Base-by-base conservation (phyloP, 2,888 invertebrate genomes). In the Cerastis rubricosa region DNA sequence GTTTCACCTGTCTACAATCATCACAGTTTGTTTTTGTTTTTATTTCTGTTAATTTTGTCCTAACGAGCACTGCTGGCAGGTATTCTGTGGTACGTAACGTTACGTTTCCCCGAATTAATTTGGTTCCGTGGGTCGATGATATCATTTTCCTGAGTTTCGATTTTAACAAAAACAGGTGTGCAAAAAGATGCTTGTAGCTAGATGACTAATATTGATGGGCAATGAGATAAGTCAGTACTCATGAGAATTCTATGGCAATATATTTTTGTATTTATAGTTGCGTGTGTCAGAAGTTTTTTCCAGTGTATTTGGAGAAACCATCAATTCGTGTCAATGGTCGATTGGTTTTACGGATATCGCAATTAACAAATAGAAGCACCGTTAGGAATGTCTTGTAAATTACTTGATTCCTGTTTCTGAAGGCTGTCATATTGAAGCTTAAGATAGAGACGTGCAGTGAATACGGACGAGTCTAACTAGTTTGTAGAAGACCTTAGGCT, bases 61-160 rank as follows among this genome's bases (percentile, higher is more conserved):
- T 57, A 71, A 64, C 17, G 43, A 63, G 17, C 51, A 12, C 40
- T 57, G 5, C 71, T 47, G 43, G 43, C 57, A 45, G 35, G 45
- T 77, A 35, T 45, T 63, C 76, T 54, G 14, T 45, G 63, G 51
- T 71, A 59, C 19, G 19, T 49, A 71, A 35, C 3, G 43, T 75
- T 29, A 70, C 66, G 63, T 85, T 89, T 87, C 85, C 78, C 74
- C 65, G 87, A 82, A 86, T 84, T 29, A 74, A 25, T 68, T 91
- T 91, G 89, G 43, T 78, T 72, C 88, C 90, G 82, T 81, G 64
- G 43, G 65, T 68, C 70, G 89, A 89, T 93, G 93, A 94, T 91
- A 91, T 93, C 91, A 93, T 89, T 86, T 83, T 77, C 66, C 51
- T 22, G n/a, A 71, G 75, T 49, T 78, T 79, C 54, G 69, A 76